These are phyloP conservation scores for Eupeodes latifasciatus DNA, from an alignment of 2,888 invertebrate genomes.

Conservation along the genomic window DNA sequence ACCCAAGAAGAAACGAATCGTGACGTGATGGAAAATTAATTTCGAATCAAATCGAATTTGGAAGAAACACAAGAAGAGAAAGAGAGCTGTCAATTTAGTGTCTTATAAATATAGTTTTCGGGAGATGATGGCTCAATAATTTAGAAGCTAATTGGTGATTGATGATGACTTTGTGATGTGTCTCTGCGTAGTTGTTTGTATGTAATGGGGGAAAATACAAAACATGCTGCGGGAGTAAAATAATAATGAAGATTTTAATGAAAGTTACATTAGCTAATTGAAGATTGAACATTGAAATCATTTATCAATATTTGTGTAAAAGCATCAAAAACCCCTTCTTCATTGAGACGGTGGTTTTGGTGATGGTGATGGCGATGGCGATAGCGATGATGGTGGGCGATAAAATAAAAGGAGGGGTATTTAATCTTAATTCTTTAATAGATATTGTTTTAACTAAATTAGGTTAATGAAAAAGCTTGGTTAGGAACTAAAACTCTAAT, in stretches of 20 bases:
- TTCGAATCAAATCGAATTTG: constrained; percentile 47
- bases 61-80: background rate
- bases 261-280: constrained; percentile 21
- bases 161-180: constrained; percentile 8
- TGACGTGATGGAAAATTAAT: constrained; percentile 64
- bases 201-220: background rate
- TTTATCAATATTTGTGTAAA: constrained; percentile 1
- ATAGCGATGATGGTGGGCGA: too few relatives aligned
- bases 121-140: constrained; percentile 40
- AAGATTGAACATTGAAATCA: constrained; percentile 14
- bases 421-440: too few relatives aligned
- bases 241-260: constrained; percentile 21
- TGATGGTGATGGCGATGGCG: background rate
- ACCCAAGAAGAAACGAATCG: constrained; percentile 8
- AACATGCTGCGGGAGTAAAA: constrained; percentile 25
- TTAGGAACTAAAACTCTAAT: too few relatives aligned
- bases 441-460: too few relatives aligned
- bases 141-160: constrained; percentile 43
- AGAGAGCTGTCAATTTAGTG: constrained; percentile 53
- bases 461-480: too few relatives aligned
- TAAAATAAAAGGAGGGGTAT: too few relatives aligned
- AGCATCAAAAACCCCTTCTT: background rate
- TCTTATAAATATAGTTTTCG: constrained; percentile 14
- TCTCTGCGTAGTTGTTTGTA: background rate
- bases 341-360: background rate